Evolutionary conservation across 2,113 vertebrate genomes (phyloP).

Genomic region (Forbesichthys agassizii): DNA sequence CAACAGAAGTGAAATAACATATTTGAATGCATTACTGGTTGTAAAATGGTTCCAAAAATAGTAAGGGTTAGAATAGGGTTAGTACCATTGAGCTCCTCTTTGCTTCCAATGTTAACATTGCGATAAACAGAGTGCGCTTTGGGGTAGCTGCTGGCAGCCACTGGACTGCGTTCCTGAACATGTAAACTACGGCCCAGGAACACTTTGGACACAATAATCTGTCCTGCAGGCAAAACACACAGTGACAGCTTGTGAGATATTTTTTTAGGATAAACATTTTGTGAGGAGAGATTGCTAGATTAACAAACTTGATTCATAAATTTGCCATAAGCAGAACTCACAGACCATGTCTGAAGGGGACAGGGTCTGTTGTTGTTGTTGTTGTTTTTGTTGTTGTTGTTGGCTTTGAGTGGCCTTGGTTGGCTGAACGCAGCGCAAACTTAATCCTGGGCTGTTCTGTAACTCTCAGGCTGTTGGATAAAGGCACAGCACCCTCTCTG

Average conservation of each 20-base stretch:
- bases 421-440: conserved; percentile 55
- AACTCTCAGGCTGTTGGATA: conserved; percentile 79
- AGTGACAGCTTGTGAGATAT: neutral
- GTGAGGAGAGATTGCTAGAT: neutral
- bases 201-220: conserved; percentile 80
- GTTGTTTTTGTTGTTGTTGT: neutral
- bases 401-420: conserved; percentile 40
- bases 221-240: conserved; percentile 61
- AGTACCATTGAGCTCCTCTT: conserved; percentile 40
- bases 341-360: conserved; percentile 76
- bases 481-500: conserved; percentile 69
- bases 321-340: neutral
- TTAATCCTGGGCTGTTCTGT: conserved; percentile 77
- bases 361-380: conserved; percentile 32
- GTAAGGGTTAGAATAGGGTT: too few relatives aligned
- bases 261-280: too few relatives aligned
- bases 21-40: neutral
- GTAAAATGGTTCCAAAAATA: neutral
- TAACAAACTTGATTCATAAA: neutral
- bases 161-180: conserved; percentile 51
- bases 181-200: conserved; percentile 79
- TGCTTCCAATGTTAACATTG: conserved; percentile 63
- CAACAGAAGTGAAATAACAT: neutral
- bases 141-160: conserved; percentile 68
- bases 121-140: conserved; percentile 78